Evolutionary conservation across 2,113 vertebrate species (phyloP), one percentile per base, ranked within the genome.

Genomic region (Paralichthys olivaceus): DNA sequence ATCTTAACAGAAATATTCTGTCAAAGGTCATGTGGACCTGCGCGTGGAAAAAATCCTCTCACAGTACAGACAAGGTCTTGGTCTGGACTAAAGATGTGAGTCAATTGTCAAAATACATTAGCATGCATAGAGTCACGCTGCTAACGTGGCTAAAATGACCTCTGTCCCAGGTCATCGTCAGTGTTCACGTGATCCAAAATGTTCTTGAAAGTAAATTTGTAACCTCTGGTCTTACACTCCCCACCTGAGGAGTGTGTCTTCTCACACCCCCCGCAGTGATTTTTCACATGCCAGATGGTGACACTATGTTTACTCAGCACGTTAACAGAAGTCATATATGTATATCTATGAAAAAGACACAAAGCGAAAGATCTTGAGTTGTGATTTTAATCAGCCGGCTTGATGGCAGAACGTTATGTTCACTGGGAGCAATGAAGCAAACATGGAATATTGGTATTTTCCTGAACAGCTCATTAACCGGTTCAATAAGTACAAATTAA

Each of bases 401-500:
- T 76, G 64, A 83, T 80, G 60, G 77, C 64, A 66, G 76, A 76
- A 83, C 72, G 79, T 83, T 51, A 79, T 84, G 81, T 75, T 79
- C 73, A 73, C 66, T 29, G 64, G 73, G 72, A 85, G 84, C 64
- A 49, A 81, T 84, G 84, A 72, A 75, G 87, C 87, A 85, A 75
- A 86, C 25, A 25, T 26, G 3, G 75, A 72, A 69, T 83, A 77
- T 76, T 80, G 66, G 76, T 86, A 69, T 86, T 80, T 76, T 81
- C 60, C 74, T 84, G 79, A 84, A 84, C 84, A 81, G 76, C 87
- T 90, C 84, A 90, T 92, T 92, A 89, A 80, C 64, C 71, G 75
- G 76, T 89, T 90, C 84, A 89, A 81, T 84, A 84, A 90, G 63
- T 84, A 59, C 84, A 87, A 84, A 89, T 79, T 69, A 88, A 83